Base-by-base conservation (phyloP, 1,140 invertebrate species). In the Dryas iulia region DNA sequence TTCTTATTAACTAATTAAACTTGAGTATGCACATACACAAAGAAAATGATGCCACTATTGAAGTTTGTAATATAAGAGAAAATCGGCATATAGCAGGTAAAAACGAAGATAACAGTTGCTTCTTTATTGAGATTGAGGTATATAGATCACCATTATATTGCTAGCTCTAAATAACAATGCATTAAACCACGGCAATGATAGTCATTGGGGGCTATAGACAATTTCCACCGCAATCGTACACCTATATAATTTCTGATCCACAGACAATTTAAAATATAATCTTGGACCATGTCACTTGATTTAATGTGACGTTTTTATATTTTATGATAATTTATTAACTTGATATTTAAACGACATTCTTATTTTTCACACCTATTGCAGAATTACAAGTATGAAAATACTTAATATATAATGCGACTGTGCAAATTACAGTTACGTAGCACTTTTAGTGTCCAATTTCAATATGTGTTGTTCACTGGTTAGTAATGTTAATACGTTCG, bases 101-200 rank as follows among this genome's bases (percentile, higher is more conserved):
- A 21, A 47, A 47, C 39, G 14, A 39, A 18, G 39, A 18, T 47
- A 47, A 47, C 39, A 47, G 39, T 47, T 47, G 39, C 83, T 82
- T 86, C 83, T 79, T 80, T 59, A 35, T 60, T 71, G 72, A 71
- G 78, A 86, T 84, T 77, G 79, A 72, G 77, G 83, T 85, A 86
- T 83, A 70, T 84, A 81, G 83, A 84, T 79, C 81, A 70, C 60
- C 77, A 67, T 65, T 47, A 65, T 65, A 60, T 59, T 60, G 35
- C 30, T 21, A 60, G 47, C 24, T 24, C 53, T 65, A 59, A 58
- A 69, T 53, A 62, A 65, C 57, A 69, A 59, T 59, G 56, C 56
- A 56, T 39, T 47, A 58, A 35, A 39, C 58, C 58, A 33, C 59
- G 35, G 53, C 61, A 60, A 56, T 65, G 56, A 58, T 63, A 47